Evolutionary conservation across 2,113 vertebrate genomes (phyloP).

Genomic region (Raja brachyura): DNA sequence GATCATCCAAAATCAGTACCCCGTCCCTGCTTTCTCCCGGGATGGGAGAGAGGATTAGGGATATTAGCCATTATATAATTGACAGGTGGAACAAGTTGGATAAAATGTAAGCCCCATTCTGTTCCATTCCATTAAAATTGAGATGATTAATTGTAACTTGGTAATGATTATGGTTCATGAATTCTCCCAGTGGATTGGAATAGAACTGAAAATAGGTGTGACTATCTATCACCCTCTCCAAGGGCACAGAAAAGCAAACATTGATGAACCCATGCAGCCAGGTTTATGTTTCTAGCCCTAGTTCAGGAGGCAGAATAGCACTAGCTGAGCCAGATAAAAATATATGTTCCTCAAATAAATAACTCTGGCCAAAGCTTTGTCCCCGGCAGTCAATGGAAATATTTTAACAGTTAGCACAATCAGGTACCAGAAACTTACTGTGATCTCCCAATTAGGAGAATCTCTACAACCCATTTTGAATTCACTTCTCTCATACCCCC

Average conservation of each 20-base stretch:
- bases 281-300: not conserved
- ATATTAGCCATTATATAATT: too few relatives aligned
- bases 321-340: not conserved
- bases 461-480: not conserved
- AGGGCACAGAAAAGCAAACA: too few relatives aligned
- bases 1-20: too few relatives aligned
- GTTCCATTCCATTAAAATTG: too few relatives aligned
- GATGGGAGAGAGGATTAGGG: too few relatives aligned
- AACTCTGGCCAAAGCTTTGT: not conserved
- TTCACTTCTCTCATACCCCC: slow-evolving; percentile 42
- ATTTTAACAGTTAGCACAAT: not conserved
- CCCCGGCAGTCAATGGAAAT: not conserved
- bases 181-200: not conserved
- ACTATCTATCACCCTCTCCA: too few relatives aligned
- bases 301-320: not conserved
- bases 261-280: not conserved
- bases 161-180: too few relatives aligned
- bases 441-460: not conserved
- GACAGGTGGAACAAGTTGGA: too few relatives aligned
- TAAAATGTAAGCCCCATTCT: too few relatives aligned
- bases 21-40: too few relatives aligned
- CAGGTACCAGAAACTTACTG: not conserved
- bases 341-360: not conserved
- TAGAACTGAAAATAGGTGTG: not conserved
- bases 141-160: too few relatives aligned